phyloP scores from a whole-genome alignment of 2,888 invertebrate species.

The Sphaerophoria rueppellii region DNA sequence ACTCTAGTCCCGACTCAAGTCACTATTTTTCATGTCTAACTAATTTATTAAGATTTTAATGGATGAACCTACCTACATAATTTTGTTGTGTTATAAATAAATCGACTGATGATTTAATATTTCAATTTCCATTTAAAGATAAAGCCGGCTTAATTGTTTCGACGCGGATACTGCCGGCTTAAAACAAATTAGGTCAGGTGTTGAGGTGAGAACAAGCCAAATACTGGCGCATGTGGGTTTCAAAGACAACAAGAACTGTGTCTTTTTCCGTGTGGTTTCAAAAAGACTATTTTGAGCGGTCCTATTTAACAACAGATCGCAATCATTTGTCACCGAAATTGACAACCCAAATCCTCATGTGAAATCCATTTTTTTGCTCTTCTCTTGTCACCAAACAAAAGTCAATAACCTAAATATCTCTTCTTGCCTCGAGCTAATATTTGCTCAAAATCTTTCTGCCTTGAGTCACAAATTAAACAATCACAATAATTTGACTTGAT shows the following conservation, averaged over 20 bases:
- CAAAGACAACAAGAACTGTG: neutral
- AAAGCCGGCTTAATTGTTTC: conserved; percentile 37
- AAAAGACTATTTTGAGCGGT: too few relatives aligned
- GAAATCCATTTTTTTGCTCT: too few relatives aligned
- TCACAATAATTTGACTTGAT: too few relatives aligned
- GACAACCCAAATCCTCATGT: too few relatives aligned
- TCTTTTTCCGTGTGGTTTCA: too few relatives aligned
- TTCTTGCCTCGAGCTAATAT: too few relatives aligned
- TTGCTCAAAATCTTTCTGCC: too few relatives aligned
- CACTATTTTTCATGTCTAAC: conserved; percentile 1
- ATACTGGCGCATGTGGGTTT: neutral
- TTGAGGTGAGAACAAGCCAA: conserved; percentile 27
- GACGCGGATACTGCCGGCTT: conserved; percentile 51
- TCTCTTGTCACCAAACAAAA: too few relatives aligned
- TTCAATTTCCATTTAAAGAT: conserved; percentile 25
- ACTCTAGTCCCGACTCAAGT: conserved; percentile 3
- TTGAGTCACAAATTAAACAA: too few relatives aligned
- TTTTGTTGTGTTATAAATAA: neutral
- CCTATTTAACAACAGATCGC: too few relatives aligned
- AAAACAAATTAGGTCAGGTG: conserved; percentile 32
- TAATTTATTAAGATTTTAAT: conserved; percentile 62
- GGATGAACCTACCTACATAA: conserved; percentile 43
- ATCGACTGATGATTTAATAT: conserved; percentile 47
- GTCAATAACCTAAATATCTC: too few relatives aligned
- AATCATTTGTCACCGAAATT: too few relatives aligned